phyloP scores from a whole-genome alignment of 2,797 vertebrate genomes.

The Sebastes variabilis region DNA sequence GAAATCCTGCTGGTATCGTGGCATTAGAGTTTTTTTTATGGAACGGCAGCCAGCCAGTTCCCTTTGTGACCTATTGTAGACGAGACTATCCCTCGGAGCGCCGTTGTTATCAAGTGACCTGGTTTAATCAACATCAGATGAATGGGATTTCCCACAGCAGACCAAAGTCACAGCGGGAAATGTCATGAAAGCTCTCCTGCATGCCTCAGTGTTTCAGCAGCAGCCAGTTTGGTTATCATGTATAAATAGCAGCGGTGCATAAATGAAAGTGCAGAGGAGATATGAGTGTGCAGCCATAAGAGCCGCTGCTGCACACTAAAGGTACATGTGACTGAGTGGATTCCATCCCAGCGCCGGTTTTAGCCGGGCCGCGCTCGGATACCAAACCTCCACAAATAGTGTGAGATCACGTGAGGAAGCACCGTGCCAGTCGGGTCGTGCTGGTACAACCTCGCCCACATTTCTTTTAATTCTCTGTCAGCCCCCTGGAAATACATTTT shows the following conservation, averaged over 20 bases:
- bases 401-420: slow-evolving; percentile 60
- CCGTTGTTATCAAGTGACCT: slow-evolving; percentile 60
- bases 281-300: slow-evolving; percentile 25
- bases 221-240: slow-evolving; percentile 9
- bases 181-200: slow-evolving; percentile 22
- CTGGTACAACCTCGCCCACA: slow-evolving; percentile 70
- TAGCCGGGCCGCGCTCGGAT: slow-evolving; percentile 45
- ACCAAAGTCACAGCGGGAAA: slow-evolving; percentile 43
- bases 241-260: slow-evolving; percentile 52
- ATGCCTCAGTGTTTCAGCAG: slow-evolving; percentile 6
- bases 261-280: slow-evolving; percentile 44
- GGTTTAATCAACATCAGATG: slow-evolving; percentile 63
- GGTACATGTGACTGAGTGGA: slow-evolving; percentile 36
- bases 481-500: slow-evolving; percentile 72
- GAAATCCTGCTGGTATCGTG: slow-evolving; percentile 13
- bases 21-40: slow-evolving; percentile 5
- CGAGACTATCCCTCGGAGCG: slow-evolving; percentile 40
- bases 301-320: neutral
- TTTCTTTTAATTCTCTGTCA: slow-evolving; percentile 69
- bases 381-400: slow-evolving; percentile 66
- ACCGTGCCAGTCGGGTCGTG: slow-evolving; percentile 63
- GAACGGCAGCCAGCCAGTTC: slow-evolving; percentile 29
- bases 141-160: slow-evolving; percentile 56
- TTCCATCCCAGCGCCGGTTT: slow-evolving; percentile 33
- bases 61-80: slow-evolving; percentile 43